phyloP scores from a whole-genome alignment of 2,888 invertebrate species.

The Diploptera punctata region DNA sequence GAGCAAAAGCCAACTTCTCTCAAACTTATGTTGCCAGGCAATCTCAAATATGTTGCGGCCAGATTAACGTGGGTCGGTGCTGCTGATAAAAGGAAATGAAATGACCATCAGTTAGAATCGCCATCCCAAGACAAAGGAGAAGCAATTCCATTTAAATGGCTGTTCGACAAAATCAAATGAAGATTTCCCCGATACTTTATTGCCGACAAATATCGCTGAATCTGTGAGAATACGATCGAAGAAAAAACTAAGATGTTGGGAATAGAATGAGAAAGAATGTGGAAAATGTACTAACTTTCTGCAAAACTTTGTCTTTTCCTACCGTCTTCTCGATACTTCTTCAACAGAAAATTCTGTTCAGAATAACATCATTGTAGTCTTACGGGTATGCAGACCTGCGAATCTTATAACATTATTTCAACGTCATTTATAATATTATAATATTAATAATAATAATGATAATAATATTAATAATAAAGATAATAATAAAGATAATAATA shows the following conservation, averaged over 20 bases:
- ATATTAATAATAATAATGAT: too few species aligned
- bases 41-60: constrained; percentile 22
- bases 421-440: too few species aligned
- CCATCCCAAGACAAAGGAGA: constrained; percentile 25
- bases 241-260: background rate
- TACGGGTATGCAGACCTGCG: too few species aligned
- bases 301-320: too few species aligned
- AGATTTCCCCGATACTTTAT: constrained; percentile 22
- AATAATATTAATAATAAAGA: too few species aligned
- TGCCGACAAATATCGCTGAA: constrained; percentile 15
- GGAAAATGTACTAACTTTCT: background rate
- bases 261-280: background rate
- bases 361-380: too few species aligned
- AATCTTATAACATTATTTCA: too few species aligned
- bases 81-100: constrained; percentile 30
- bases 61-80: background rate
- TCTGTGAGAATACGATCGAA: constrained; percentile 10
- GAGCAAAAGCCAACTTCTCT: background rate
- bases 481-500: too few species aligned
- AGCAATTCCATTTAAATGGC: constrained; percentile 36
- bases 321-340: too few species aligned
- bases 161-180: constrained; percentile 23
- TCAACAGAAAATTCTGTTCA: too few species aligned
- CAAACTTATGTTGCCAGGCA: background rate
- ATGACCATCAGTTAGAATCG: constrained; percentile 33